Percentiles rank a stretch among this genome's conserved stretches.
phyloP scores from a whole-genome alignment of 1,140 invertebrate genomes.

The Lethrus apterus region DNA sequence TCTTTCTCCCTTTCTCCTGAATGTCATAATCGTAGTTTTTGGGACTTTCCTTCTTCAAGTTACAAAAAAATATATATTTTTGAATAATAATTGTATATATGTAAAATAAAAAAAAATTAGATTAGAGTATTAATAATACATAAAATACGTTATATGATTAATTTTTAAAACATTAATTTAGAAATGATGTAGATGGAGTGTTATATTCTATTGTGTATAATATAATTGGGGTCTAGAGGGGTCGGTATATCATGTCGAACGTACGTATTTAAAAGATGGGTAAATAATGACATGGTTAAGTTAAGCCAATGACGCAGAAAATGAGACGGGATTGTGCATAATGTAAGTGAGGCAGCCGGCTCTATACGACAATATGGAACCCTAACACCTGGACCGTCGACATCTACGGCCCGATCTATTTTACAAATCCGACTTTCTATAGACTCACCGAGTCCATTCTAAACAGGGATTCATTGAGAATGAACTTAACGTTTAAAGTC shows the following conservation, averaged over 20 bases:
- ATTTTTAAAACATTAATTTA: too few relatives aligned
- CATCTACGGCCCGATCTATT: slow-evolving; percentile 12
- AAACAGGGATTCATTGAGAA: slow-evolving; percentile 35
- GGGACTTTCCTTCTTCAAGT: too few relatives aligned
- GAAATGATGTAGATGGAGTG: neutral
- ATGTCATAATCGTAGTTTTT: too few relatives aligned
- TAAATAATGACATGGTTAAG: slow-evolving; percentile 22
- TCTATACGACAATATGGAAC: slow-evolving; percentile 18
- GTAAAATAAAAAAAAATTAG: neutral
- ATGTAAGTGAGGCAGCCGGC: slow-evolving; percentile 34
- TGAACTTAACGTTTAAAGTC: slow-evolving; percentile 33
- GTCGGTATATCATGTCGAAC: neutral
- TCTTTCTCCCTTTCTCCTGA: too few relatives aligned
- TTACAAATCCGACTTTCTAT: slow-evolving; percentile 21
- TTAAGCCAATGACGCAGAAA: slow-evolving; percentile 35
- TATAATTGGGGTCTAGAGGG: neutral
- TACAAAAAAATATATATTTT: too few relatives aligned
- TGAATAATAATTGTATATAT: slow-evolving; percentile 5
- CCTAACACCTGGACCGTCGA: slow-evolving; percentile 14
- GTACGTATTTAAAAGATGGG: slow-evolving; percentile 10
- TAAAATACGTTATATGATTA: neutral
- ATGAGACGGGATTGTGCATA: slow-evolving; percentile 33
- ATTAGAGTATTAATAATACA: neutral
- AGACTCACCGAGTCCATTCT: slow-evolving; percentile 28
- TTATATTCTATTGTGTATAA: neutral